Conservation (phyloP, 2,797 vertebrate genomes). For the Acanthurus lineatus region DNA sequence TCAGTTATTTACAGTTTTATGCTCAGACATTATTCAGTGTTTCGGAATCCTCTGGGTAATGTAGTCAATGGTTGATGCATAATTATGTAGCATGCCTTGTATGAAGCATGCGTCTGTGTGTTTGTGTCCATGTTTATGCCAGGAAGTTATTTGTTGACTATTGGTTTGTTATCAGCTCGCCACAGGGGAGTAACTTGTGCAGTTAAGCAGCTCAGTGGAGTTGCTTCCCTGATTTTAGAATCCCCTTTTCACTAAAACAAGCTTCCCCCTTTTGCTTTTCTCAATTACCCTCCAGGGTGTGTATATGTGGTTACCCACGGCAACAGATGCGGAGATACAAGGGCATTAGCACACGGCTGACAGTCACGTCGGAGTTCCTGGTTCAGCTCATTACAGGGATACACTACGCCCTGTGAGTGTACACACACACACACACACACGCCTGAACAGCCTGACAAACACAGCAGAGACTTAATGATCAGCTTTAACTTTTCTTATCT, state of each 20-base stretch:
- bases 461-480: neutral
- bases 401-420: constrained; percentile 97
- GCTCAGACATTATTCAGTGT: neutral
- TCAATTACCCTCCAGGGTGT: constrained; percentile 86
- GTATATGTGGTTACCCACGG: constrained; percentile 96
- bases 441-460: neutral
- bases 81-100: neutral
- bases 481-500: neutral
- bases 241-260: constrained; percentile 33
- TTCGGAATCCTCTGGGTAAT: neutral
- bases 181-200: constrained; percentile 30
- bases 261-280: constrained; percentile 10
- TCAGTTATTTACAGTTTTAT: neutral
- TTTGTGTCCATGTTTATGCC: neutral
- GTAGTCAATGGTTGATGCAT: neutral
- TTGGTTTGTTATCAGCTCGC: constrained; percentile 21
- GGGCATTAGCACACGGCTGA: constrained; percentile 91
- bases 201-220: constrained; percentile 18
- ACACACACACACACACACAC: constrained; percentile 15
- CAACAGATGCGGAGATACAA: constrained; percentile 95
- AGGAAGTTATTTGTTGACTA: neutral
- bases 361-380: constrained; percentile 96
- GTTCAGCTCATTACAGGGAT: constrained; percentile 98
- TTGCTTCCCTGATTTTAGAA: constrained; percentile 25
- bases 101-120: neutral